Conservation (phyloP, 2,113 vertebrate species). For the Cnemophilus loriae region DNA sequence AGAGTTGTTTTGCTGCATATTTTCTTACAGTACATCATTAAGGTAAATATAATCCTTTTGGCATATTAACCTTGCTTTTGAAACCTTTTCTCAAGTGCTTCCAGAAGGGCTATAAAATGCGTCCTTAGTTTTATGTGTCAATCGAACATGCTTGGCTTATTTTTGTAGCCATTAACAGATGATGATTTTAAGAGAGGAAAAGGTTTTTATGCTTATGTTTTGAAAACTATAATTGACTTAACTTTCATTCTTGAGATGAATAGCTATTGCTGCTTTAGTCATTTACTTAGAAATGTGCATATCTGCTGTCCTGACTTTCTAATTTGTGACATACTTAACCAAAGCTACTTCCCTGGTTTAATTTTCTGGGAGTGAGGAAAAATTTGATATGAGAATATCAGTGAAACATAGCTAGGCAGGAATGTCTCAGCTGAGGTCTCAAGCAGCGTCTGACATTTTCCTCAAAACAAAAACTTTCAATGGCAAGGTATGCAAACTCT, state of each 20-base stretch:
- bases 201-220: background rate
- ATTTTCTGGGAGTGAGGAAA: background rate
- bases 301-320: background rate
- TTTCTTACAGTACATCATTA: constrained; percentile 45
- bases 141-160: background rate
- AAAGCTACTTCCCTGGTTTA: background rate
- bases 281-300: background rate
- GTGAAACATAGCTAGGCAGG: background rate
- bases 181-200: background rate
- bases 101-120: background rate
- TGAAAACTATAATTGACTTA: background rate
- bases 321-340: background rate
- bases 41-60: constrained; percentile 50
- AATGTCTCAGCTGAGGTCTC: background rate
- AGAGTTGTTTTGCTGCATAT: constrained; percentile 50
- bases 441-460: background rate
- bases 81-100: constrained; percentile 21
- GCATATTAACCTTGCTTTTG: constrained; percentile 13
- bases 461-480: background rate
- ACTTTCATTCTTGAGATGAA: background rate
- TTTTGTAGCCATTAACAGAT: background rate
- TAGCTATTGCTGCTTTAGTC: background rate
- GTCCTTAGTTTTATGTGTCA: background rate
- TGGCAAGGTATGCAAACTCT: background rate
- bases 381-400: background rate